Conservation (phyloP, 2,888 invertebrate genomes). For the Leistus spinibarbis region DNA sequence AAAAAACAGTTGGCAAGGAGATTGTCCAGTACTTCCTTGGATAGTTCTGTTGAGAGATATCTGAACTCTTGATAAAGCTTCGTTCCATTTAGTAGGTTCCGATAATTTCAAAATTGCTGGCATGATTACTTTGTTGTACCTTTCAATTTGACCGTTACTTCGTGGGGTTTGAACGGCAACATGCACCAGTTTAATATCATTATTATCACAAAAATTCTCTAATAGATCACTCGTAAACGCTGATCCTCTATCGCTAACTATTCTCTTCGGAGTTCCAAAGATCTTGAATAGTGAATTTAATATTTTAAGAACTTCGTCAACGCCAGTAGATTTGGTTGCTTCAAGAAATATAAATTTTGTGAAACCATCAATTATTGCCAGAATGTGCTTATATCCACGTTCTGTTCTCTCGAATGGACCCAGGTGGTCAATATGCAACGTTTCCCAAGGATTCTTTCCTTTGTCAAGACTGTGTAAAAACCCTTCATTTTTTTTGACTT, state of each 20-base stretch:
- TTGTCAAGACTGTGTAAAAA: conserved; percentile 9
- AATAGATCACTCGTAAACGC: background rate
- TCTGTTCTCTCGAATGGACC: conserved; percentile 22
- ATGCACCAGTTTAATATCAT: background rate
- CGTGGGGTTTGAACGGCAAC: background rate
- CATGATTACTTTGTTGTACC: conserved; percentile 28
- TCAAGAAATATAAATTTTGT: conserved; percentile 11
- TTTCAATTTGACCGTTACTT: conserved; percentile 23
- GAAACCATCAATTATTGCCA: conserved; percentile 10
- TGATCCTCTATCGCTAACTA: background rate
- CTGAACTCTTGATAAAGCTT: conserved; percentile 5
- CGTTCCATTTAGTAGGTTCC: conserved; percentile 13
- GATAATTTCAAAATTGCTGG: conserved; percentile 22
- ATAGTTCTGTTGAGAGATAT: conserved; percentile 9
- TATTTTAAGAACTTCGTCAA: background rate
- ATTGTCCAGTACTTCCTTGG: conserved; percentile 7
- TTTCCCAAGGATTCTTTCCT: conserved; percentile 15
- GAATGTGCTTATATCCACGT: conserved; percentile 11
- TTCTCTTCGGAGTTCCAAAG: background rate
- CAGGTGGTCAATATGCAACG: conserved; percentile 30
- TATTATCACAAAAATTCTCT: background rate
- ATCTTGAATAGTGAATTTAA: background rate
- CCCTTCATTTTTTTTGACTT: conserved; percentile 21
- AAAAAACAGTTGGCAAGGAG: conserved; percentile 17
- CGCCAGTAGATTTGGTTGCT: background rate